These are phyloP conservation scores for Steinernema feltiae DNA, from an alignment of 1,140 invertebrate species.

Conservation along the genomic window DNA sequence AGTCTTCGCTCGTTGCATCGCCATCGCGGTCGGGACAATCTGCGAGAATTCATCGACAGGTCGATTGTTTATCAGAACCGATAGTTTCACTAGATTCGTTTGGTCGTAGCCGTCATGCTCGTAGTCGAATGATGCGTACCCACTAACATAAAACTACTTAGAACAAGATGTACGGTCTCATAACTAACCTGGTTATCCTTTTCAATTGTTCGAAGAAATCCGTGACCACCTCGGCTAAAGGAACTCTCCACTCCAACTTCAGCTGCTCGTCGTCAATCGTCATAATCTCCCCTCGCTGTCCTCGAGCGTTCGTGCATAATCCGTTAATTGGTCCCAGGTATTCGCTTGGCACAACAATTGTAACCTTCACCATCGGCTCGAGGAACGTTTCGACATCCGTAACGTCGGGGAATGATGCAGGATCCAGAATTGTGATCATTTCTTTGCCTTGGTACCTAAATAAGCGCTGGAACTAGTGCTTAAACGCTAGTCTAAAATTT, in stretches of 20 bases:
- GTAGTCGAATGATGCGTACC: conserved; percentile 96
- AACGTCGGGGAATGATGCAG: conserved; percentile 62
- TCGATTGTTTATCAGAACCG: conserved; percentile 32
- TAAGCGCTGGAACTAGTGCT: neutral
- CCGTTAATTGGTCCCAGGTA: conserved; percentile 59
- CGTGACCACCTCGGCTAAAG: conserved; percentile 83
- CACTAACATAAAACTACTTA: conserved; percentile 72
- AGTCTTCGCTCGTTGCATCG: conserved; percentile 66
- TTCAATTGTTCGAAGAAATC: conserved; percentile 88
- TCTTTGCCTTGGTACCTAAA: conserved; percentile 62
- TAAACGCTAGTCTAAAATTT: conserved; percentile 3
- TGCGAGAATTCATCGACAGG: conserved; percentile 78
- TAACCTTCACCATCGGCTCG: conserved; percentile 82
- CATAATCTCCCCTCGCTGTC: conserved; percentile 68
- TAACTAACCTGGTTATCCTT: conserved; percentile 30
- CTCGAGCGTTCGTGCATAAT: conserved; percentile 69
- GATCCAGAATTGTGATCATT: conserved; percentile 75
- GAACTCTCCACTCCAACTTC: conserved; percentile 75
- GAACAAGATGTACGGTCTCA: neutral
- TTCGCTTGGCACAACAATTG: conserved; percentile 76
- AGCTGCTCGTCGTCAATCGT: conserved; percentile 76
- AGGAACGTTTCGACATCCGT: conserved; percentile 44
- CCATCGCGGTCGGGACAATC: conserved; percentile 72
- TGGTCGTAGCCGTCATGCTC: conserved; percentile 77
- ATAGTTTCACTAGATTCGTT: conserved; percentile 70